Evolutionary conservation across 1,140 invertebrate genomes (phyloP), one percentile per base, ranked within the genome.

Genomic region (Batillaria attramentaria): DNA sequence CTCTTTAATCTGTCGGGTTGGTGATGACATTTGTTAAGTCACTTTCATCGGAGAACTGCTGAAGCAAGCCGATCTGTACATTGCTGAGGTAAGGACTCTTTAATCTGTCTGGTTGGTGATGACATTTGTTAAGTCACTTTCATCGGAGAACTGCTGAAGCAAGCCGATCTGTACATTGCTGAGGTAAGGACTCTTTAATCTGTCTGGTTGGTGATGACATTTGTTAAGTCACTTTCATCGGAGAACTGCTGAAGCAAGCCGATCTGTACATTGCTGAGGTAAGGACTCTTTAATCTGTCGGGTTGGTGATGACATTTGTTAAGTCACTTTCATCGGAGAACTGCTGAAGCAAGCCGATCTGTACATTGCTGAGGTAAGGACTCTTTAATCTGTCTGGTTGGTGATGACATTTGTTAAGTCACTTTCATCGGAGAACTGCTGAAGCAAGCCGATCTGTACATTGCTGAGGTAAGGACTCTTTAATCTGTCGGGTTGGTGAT

Each of bases 211-310:
- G n/a, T n/a, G n/a, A n/a, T n/a, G n/a, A n/a, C n/a, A n/a, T n/a
- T n/a, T n/a, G n/a, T n/a, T n/a, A n/a, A n/a, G 98, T 99, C 46
- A 92, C 99, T 0, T 92, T 99, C 0, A 99, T 99, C 88, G 98
- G 98, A 50, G 98, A 99, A 90, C 93, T 99, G 5, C 91, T 99
- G 0, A 99, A 99, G 89, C 97, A 99, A 92, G 97, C 98, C 31
- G 98, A 99, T 90, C 93, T 96, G 78, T 97, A 96, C 86, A 95
- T 99, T 78, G 93, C 94, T 79, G 98, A 99, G 92, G 97, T 89
- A 31, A 24, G n/a, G n/a, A n/a, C n/a, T n/a, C n/a, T n/a, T n/a
- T n/a, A n/a, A n/a, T n/a, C n/a, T n/a, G n/a, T n/a, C n/a, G n/a
- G n/a, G n/a, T n/a, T n/a, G n/a, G n/a, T n/a, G n/a, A n/a, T n/a